phyloP scores from a whole-genome alignment of 2,797 vertebrate genomes.

The Selene dorsalis region DNA sequence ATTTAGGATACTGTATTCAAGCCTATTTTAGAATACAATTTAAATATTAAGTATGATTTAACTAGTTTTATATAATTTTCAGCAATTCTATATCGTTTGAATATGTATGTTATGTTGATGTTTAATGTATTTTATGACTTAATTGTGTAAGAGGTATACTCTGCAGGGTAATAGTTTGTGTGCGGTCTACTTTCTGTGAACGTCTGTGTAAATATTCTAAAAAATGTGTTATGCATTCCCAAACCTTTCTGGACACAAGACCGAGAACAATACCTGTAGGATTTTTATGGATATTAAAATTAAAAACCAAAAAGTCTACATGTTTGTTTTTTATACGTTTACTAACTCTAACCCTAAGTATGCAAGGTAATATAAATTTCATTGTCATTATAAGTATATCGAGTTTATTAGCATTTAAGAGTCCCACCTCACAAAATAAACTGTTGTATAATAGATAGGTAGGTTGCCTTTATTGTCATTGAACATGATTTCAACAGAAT shows the following conservation, averaged over 20 bases:
- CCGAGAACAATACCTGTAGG: constrained; percentile 30
- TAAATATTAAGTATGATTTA: constrained; percentile 38
- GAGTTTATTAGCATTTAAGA: too few species aligned
- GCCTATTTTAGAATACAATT: constrained; percentile 34
- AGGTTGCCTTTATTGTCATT: too few species aligned
- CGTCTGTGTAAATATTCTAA: constrained; percentile 63
- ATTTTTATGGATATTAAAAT: constrained; percentile 54
- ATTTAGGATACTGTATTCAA: constrained; percentile 59
- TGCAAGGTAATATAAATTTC: too few species aligned
- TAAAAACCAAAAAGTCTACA: constrained; percentile 18
- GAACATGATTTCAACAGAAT: too few species aligned
- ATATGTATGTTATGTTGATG: constrained; percentile 40
- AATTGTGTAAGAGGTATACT: constrained; percentile 21
- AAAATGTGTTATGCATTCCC: constrained; percentile 63
- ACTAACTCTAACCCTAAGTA: too few species aligned
- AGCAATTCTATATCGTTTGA: constrained; percentile 26
- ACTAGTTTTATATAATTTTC: constrained; percentile 51
- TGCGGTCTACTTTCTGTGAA: constrained; percentile 52
- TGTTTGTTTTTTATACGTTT: neutral
- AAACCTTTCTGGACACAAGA: constrained; percentile 41
- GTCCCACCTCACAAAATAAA: too few species aligned
- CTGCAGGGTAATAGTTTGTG: constrained; percentile 41
- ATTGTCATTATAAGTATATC: too few species aligned
- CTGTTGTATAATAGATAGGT: too few species aligned
- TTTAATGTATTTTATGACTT: constrained; percentile 37